Evolutionary conservation across 2,888 invertebrate genomes (phyloP), one percentile per base, ranked within the genome.

Genomic region (Trypoxylon attenuatum): DNA sequence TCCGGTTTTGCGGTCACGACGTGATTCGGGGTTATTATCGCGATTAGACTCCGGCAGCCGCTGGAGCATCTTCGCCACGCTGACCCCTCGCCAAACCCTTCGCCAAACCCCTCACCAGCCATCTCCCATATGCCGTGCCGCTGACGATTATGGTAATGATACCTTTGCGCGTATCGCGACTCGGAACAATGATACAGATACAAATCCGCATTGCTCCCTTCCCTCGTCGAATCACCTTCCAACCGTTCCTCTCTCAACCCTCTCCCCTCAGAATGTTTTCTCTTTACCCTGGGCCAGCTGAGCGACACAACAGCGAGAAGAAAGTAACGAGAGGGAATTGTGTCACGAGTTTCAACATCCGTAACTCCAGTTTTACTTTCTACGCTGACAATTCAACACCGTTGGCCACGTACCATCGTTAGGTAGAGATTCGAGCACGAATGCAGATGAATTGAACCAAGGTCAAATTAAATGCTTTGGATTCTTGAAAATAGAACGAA

Each of bases 1-100:
- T 80, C 80, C 83, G 82, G 79, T 84, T 84, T 83, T 83, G 82
- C 81, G 83, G 84, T 85, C 85, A 85, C 85, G 84, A 84, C 78
- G 77, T 79, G 80, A 84, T 80, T 83, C 79, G 77, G 69, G 71
- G 56, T 81, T 81, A 85, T 85, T 85, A 85, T 83, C 83, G 83
- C 85, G 86, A 86, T 86, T 85, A 85, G 82, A 82, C 81, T 79
- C 65, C 78, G 73, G 78, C 54, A 49, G 53, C 62, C 67, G 56
- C 69, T 67, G 58, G 46, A 56, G 55, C 16, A 46, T 62, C 73
- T 50, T 65, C 63, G 58, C 61, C 68, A 53, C 63, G 58, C 52
- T 45, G 58, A 53, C 57, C 51, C n/a, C n/a, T n/a, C n/a, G n/a
- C n/a, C n/a, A n/a, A n/a, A n/a, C n/a, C n/a, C n/a, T n/a, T n/a